Conservation (phyloP, 2,797 vertebrate genomes). For the Scyliorhinus canicula region DNA sequence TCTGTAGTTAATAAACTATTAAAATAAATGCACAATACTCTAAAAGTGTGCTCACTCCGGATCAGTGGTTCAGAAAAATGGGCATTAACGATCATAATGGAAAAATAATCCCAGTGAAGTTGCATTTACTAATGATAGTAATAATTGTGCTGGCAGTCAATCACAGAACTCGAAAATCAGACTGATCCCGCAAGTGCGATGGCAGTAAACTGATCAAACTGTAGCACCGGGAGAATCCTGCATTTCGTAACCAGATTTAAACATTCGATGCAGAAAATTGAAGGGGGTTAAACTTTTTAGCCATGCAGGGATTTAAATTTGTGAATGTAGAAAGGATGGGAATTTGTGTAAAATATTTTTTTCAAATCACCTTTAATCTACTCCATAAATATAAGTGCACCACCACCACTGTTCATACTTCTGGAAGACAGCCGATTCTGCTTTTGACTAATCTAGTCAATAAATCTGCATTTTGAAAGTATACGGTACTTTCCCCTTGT, state of each 20-base stretch:
- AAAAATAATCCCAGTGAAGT: not conserved
- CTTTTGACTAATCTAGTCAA: not conserved
- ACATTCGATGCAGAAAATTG: not conserved
- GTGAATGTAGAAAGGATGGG: not conserved
- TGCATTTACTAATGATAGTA: not conserved
- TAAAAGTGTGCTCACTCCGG: not conserved
- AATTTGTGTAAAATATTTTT: not conserved
- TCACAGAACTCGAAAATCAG: not conserved
- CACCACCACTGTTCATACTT: not conserved
- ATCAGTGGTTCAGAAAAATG: not conserved
- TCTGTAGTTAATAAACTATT: not conserved
- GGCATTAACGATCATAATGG: not conserved
- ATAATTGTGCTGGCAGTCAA: not conserved
- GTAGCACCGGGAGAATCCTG: not conserved
- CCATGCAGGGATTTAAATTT: not conserved
- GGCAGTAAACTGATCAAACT: not conserved
- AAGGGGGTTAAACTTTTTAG: not conserved
- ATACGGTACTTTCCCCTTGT: not conserved
- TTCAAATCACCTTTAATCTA: not conserved
- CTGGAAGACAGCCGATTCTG: not conserved
- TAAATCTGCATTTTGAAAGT: not conserved
- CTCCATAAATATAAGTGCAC: not conserved
- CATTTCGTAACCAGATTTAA: not conserved
- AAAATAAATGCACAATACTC: not conserved
- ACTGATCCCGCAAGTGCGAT: not conserved